These are phyloP conservation scores for Diadophis punctatus DNA, from an alignment of 2,113 vertebrate species.

Conservation along the genomic window DNA sequence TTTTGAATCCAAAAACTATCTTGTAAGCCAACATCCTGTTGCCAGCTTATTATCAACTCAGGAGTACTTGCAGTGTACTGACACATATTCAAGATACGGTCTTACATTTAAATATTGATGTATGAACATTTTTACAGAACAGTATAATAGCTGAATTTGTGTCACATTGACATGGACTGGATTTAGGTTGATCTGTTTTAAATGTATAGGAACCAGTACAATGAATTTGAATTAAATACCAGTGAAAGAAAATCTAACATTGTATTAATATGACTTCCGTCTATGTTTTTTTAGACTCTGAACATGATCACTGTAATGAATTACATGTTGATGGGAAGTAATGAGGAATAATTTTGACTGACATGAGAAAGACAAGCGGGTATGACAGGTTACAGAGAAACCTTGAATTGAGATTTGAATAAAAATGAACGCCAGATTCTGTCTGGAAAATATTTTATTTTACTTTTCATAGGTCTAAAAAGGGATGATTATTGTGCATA, in stretches of 20 bases:
- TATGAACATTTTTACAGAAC: neutral
- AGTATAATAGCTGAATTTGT: neutral
- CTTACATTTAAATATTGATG: neutral
- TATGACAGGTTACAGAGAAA: neutral
- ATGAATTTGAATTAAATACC: neutral
- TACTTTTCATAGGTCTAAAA: neutral
- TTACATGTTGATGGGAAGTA: neutral
- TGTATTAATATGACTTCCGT: neutral
- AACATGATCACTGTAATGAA: neutral
- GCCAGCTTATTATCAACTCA: neutral
- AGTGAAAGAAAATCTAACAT: neutral
- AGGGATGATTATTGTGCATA: neutral
- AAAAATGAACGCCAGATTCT: neutral
- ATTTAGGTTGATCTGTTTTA: neutral
- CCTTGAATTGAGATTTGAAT: slow-evolving; percentile 1
- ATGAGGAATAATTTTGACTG: neutral
- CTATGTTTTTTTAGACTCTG: neutral
- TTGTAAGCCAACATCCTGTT: neutral
- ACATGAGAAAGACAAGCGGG: neutral
- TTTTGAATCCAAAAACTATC: neutral
- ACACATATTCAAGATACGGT: neutral
- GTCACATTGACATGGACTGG: neutral
- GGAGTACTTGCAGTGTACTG: neutral
- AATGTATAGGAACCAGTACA: neutral
- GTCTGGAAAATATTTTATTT: slow-evolving; percentile 2